Evolutionary conservation across 2,888 invertebrate genomes (phyloP).

Genomic region (Drosophila subquinaria): DNA sequence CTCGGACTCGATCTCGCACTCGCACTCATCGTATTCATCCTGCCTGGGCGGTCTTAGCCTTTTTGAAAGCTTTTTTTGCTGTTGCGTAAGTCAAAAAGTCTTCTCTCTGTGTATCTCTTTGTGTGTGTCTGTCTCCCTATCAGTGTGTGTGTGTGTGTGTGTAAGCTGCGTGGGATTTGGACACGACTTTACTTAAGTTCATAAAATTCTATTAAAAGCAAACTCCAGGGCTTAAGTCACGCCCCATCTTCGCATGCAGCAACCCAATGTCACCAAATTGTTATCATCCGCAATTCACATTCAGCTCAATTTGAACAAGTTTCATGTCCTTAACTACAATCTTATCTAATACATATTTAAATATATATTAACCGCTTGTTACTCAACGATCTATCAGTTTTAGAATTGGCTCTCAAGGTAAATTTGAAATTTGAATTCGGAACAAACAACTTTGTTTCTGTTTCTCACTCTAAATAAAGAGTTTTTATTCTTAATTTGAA

Average conservation of each 20-base stretch:
- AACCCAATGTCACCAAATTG: slow-evolving; percentile 32
- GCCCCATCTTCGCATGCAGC: slow-evolving; percentile 42
- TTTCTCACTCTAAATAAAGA: no score
- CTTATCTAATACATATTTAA: slow-evolving; percentile 13
- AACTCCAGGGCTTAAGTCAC: slow-evolving; percentile 50
- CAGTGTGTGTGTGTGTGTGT: slow-evolving; percentile 25
- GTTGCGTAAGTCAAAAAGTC: slow-evolving; percentile 79
- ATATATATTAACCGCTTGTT: slow-evolving; percentile 8
- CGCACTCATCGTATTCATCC: slow-evolving; percentile 18
- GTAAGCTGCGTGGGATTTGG: slow-evolving; percentile 74
- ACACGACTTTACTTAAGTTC: slow-evolving; percentile 80
- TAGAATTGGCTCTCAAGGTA: neutral
- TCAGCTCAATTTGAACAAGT: slow-evolving; percentile 32
- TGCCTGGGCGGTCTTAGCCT: slow-evolving; percentile 55
- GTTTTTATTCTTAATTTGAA: no score
- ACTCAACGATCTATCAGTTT: neutral
- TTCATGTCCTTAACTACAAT: slow-evolving; percentile 16
- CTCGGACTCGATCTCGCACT: slow-evolving; percentile 38
- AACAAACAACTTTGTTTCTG: no score
- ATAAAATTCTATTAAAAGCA: slow-evolving; percentile 79
- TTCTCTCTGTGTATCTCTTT: slow-evolving; percentile 32
- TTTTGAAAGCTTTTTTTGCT: slow-evolving; percentile 79
- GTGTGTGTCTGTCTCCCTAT: slow-evolving; percentile 20
- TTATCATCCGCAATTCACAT: slow-evolving; percentile 44
- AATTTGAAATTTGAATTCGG: neutral